Evolutionary conservation across 1,140 invertebrate genomes (phyloP), one percentile per base, ranked within the genome.

Genomic region (Nebria ingens): DNA sequence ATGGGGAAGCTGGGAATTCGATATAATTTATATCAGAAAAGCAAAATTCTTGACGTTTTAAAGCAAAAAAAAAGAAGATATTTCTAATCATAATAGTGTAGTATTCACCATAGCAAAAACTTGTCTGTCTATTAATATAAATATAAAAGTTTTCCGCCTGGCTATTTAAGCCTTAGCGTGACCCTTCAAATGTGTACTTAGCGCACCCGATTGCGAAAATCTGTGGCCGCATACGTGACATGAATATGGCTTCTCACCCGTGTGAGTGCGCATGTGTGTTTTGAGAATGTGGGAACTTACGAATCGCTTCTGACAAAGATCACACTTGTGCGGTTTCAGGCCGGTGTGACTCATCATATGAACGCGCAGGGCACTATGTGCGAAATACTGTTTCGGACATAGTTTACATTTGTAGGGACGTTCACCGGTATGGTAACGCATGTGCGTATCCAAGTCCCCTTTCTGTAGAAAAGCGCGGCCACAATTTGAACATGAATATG

Each of bases 401-500:
- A 72, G 61, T 12, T 64, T 62, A 64, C 83, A 85, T 29, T 72
- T 68, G 64, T 79, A 80, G 1, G 79, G 80, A 29, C 76, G 72
- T 63, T 81, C 78, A 17, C 77, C 77, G 55, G 73, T 76, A 58
- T 83, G 80, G 23, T 76, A 67, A 6, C 79, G 70, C 12, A 76
- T 71, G 55, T 83, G 80, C 60, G 74, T 77, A 59, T 78, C 79
- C 75, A 76, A 78, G 1, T 76, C 74, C 38, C 76, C 75, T 59
- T 77, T 77, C 69, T 86, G 70, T 63, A 81, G 62, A 75, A 85
- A 79, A 15, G 56, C 75, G 68, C 86, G 85, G 0, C 76, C 76
- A 65, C 86, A 88, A n/a, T 82, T 63, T 19, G 76, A 73, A 66
- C 86, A 88, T 52, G 77, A 77, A 63, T 86, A 59, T 60, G 21